Percentiles rank a stretch among this genome's conserved stretches.
Conservation (phyloP, 2,113 vertebrate genomes). For the Trematocara marginatum region DNA sequence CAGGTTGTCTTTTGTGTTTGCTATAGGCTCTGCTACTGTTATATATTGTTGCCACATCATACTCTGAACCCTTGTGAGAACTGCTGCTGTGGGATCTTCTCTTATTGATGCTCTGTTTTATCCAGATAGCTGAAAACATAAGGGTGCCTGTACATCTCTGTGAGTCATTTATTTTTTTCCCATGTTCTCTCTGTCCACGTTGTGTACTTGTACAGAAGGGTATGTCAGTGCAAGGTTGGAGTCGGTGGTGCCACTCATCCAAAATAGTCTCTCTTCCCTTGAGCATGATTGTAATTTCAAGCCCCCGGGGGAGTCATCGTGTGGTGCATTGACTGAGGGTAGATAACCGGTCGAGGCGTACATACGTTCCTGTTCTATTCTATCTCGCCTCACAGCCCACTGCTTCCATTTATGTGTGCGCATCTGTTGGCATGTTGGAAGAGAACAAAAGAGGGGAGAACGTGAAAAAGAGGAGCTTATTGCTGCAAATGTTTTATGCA, state of each 20-base stretch:
- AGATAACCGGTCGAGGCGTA: constrained; percentile 39
- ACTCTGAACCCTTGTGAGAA: background rate
- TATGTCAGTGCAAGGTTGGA: background rate
- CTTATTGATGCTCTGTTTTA: constrained; percentile 56
- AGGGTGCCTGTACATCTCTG: background rate
- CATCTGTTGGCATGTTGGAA: background rate
- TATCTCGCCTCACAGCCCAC: constrained; percentile 34
- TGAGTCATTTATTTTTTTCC: background rate
- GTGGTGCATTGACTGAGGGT: constrained; percentile 45
- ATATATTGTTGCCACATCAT: background rate
- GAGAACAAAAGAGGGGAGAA: constrained; percentile 28
- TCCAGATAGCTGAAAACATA: constrained; percentile 44
- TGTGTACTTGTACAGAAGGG: background rate
- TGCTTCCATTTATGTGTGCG: constrained; percentile 2
- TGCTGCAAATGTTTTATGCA: constrained; percentile 43
- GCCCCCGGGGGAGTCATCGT: constrained; percentile 37
- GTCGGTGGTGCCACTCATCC: constrained; percentile 10
- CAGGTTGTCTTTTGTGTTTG: background rate
- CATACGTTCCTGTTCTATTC: constrained; percentile 7
- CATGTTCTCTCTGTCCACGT: background rate
- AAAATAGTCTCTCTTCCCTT: constrained; percentile 53
- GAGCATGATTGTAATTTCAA: constrained; percentile 55
- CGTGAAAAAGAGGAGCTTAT: constrained; percentile 33
- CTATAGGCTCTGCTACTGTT: background rate
- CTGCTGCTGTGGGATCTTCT: constrained; percentile 26